Conservation (phyloP, 2,888 invertebrate species). For the Chouioia cunea region DNA sequence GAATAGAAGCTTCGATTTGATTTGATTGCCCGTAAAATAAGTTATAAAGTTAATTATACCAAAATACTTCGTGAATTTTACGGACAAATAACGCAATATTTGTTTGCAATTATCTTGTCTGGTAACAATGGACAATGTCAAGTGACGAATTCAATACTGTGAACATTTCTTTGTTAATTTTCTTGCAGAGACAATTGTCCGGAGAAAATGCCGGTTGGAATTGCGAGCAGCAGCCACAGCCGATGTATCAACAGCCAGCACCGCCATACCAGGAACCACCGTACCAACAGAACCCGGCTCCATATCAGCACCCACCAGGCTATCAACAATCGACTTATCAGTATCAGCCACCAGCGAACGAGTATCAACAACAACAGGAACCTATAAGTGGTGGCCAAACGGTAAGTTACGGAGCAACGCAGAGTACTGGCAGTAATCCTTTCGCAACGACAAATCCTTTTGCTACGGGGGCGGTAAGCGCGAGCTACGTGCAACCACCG, state of each 20-base stretch:
- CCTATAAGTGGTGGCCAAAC: constrained; percentile 52
- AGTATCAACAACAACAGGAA: constrained; percentile 54
- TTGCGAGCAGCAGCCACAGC: constrained; percentile 46
- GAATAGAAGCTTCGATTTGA: too few relatives aligned
- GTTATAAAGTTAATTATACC: too few relatives aligned
- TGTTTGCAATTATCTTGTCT: too few relatives aligned
- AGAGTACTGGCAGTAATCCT: constrained; percentile 57
- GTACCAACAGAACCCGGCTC: constrained; percentile 36
- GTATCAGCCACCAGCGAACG: constrained; percentile 32
- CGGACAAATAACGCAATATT: too few relatives aligned
- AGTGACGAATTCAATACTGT: too few relatives aligned
- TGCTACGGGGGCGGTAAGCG: constrained; percentile 59
- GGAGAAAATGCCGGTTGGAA: constrained; percentile 58
- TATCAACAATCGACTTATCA: constrained; percentile 44
- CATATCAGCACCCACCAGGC: constrained; percentile 45
- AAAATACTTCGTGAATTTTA: too few relatives aligned
- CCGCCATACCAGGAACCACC: constrained; percentile 45
- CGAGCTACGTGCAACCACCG: constrained; percentile 63
- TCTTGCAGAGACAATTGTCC: constrained; percentile 63
- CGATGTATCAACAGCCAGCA: constrained; percentile 43
- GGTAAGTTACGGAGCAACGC: constrained; percentile 64
- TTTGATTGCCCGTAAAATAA: too few relatives aligned
- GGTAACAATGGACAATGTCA: too few relatives aligned
- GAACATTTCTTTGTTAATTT: background rate
- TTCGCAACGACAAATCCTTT: constrained; percentile 65